Base-by-base conservation (phyloP, 1,140 invertebrate species). In the Himalopsyche phryganea region DNA sequence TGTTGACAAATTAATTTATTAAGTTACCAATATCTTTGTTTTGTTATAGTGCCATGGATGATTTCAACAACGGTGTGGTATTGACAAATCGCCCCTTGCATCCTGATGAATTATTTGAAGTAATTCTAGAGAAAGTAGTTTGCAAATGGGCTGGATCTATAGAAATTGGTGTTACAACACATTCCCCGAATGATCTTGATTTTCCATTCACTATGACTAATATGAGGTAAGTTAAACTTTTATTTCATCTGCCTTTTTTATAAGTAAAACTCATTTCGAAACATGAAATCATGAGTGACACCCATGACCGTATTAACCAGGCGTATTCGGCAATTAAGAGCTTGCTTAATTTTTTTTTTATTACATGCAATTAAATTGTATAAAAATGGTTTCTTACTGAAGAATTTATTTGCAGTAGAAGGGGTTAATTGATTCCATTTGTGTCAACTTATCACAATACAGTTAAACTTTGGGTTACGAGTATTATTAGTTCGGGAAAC, bases 191-290 rank as follows among this genome's bases (percentile, higher is more conserved):
- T 41, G 89, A 92, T 66, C 75, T 97, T 38, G 91, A 96, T 57
- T 96, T 94, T 77, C 94, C 94, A 15, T 94, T 92, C 63, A 97
- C 93, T 18, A 96, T 97, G 93, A 97, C 94, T 14, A 96, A 96
- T 74, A 90, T 96, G 61, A 84, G 90, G 83, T 91, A 75, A 76
- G 78, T 72, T 17, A 28, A 35, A n/a, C n/a, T n/a, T n/a, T n/a
- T n/a, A n/a, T n/a, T n/a, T n/a, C n/a, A n/a, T n/a, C n/a, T n/a
- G n/a, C n/a, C n/a, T n/a, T n/a, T n/a, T n/a, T n/a, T n/a, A n/a
- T n/a, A n/a, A n/a, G n/a, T n/a, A n/a, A n/a, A n/a, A n/a, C n/a
- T n/a, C n/a, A n/a, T n/a, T n/a, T n/a, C 5, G 38, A 5, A 5
- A 40, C 38, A 40, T 40, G 3, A 6, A 5, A n/a, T 5, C 11